Evolutionary conservation across 2,888 invertebrate genomes (phyloP).

Genomic region (Cordylochernes scorpioides): DNA sequence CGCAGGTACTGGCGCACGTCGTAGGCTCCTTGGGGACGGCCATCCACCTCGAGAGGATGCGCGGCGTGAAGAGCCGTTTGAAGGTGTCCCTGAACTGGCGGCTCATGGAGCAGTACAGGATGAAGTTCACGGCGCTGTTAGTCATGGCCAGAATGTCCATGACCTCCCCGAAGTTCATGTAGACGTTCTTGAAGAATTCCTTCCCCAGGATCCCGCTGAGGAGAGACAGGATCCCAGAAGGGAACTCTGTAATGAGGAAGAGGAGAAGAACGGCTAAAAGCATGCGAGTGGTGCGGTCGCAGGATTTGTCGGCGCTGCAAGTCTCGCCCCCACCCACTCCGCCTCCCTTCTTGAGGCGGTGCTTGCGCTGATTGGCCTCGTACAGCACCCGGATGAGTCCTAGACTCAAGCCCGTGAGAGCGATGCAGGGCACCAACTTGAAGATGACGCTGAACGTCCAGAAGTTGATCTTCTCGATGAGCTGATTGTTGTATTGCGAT

Average conservation of each 20-base stretch:
- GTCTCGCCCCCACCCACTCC: too few species aligned
- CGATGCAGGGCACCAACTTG: slow-evolving; percentile 65
- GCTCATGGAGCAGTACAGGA: slow-evolving; percentile 78
- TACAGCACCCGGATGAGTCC: slow-evolving; percentile 18
- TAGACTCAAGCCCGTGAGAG: slow-evolving; percentile 37
- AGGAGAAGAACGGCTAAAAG: slow-evolving; percentile 53
- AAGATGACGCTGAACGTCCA: slow-evolving; percentile 77
- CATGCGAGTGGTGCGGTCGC: slow-evolving; percentile 63
- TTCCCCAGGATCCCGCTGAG: slow-evolving; percentile 46
- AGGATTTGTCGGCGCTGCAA: slow-evolving; percentile 3
- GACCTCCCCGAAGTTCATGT: slow-evolving; percentile 35
- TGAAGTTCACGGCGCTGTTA: slow-evolving; percentile 75
- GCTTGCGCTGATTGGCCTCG: slow-evolving; percentile 14
- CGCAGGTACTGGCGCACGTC: slow-evolving; percentile 6
- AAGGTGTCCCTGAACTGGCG: slow-evolving; percentile 47
- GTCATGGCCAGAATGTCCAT: slow-evolving; percentile 67
- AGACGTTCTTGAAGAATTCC: slow-evolving; percentile 33
- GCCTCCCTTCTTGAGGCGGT: slow-evolving; percentile 10
- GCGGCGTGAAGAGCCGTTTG: slow-evolving; percentile 36
- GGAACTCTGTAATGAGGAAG: slow-evolving; percentile 65
- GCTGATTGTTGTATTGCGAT: slow-evolving; percentile 29
- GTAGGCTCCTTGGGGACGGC: slow-evolving; percentile 22
- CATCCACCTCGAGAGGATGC: slow-evolving; percentile 32
- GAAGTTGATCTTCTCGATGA: slow-evolving; percentile 35
- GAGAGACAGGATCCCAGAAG: slow-evolving; percentile 45